These are phyloP conservation scores for sheep (Ovis aries) DNA, from an alignment of 2,113 vertebrate genomes.

Conservation along the genomic window DNA sequence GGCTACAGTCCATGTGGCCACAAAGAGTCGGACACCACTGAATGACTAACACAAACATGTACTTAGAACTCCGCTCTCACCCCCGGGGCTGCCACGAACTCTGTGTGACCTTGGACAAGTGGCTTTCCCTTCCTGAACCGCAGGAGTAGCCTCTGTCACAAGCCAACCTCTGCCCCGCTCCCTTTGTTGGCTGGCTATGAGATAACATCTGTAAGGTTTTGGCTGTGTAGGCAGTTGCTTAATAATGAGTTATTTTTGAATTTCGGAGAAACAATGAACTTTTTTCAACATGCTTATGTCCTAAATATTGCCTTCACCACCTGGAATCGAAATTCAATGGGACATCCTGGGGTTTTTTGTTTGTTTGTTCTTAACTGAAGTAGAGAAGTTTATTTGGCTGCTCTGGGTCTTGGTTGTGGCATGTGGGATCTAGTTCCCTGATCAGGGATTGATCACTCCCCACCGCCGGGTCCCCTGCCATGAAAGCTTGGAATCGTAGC, in stretches of 20 bases:
- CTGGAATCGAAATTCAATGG: not conserved
- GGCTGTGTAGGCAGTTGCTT: not conserved
- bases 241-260: constrained; percentile 7
- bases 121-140: not conserved
- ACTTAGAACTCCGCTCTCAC: not conserved
- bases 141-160: not conserved
- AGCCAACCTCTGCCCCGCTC: not conserved
- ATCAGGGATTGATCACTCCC: not conserved
- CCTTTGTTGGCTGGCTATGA: not conserved
- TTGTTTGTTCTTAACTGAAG: not conserved
- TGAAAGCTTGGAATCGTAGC: not conserved
- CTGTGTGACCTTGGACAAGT: not conserved
- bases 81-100: not conserved
- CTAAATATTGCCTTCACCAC: not conserved
- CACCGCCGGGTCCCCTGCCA: rapidly evolving
- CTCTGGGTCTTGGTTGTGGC: not conserved
- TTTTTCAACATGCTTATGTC: not conserved
- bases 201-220: not conserved
- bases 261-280: not conserved
- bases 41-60: not conserved
- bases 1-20: not conserved
- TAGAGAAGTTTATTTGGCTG: not conserved
- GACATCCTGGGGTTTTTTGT: not conserved
- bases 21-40: not conserved
- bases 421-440: not conserved